Evolutionary conservation across 2,797 vertebrate species (phyloP).

Genomic region (Lagocephalus sceleratus): DNA sequence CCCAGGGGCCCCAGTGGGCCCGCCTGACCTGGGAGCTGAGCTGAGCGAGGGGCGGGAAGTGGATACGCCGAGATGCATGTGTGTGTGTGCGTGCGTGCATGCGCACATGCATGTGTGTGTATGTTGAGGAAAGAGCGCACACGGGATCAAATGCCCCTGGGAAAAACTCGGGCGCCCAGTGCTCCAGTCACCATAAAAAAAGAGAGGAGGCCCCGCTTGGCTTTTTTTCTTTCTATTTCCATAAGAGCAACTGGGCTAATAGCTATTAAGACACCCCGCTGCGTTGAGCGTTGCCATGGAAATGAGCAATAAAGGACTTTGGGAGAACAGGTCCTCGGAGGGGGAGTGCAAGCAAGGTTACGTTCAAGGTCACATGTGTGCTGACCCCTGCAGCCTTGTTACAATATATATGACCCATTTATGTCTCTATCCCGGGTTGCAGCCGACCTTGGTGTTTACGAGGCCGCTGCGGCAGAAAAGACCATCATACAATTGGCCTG

Average conservation of each 20-base stretch:
- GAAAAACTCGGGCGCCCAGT: constrained; percentile 11
- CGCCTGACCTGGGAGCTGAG: constrained; percentile 12
- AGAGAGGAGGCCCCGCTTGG: constrained; percentile 15
- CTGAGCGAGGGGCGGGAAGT: constrained; percentile 6
- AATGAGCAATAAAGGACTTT: constrained; percentile 65
- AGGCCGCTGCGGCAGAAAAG: constrained; percentile 50
- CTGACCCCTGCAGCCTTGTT: constrained; percentile 65
- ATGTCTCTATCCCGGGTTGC: constrained; percentile 57
- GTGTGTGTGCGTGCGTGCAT: neutral
- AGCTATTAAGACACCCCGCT: constrained; percentile 43
- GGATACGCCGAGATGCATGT: constrained; percentile 4
- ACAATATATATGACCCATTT: constrained; percentile 72
- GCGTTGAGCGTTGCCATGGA: constrained; percentile 51
- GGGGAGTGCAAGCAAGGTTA: constrained; percentile 33
- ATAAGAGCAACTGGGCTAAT: constrained; percentile 39
- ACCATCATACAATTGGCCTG: constrained; percentile 56
- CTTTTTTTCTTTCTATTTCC: constrained; percentile 20
- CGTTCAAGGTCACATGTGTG: constrained; percentile 61
- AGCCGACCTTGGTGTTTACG: constrained; percentile 70
- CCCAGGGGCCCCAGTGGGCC: constrained; percentile 24
- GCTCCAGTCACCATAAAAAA: constrained; percentile 43
- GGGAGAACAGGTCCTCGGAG: constrained; percentile 52
- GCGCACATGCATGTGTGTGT: constrained; percentile 9
- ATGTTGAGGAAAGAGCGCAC: neutral
- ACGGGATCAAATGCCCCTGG: constrained; percentile 19